These are phyloP conservation scores for Parasteatoda lunata DNA, from an alignment of 2,888 invertebrate genomes.

Conservation along the genomic window DNA sequence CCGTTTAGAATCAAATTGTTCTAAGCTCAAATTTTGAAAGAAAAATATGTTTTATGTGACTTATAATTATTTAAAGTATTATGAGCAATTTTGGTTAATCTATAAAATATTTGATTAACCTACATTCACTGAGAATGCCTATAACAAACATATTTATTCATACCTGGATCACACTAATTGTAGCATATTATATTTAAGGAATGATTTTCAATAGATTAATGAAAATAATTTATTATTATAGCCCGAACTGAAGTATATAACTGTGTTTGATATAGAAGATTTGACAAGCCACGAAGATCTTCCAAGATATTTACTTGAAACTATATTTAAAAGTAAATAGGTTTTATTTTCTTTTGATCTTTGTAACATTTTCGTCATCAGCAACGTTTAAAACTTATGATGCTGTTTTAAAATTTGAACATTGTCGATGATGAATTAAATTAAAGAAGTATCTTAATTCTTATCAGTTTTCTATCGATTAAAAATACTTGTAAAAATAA, in stretches of 20 bases:
- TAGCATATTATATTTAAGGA: background rate
- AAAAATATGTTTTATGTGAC: background rate
- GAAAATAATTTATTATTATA: slow-evolving; percentile 43
- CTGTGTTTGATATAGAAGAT: slow-evolving; percentile 73
- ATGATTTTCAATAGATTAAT: background rate
- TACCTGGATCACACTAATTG: too few species aligned
- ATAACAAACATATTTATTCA: too few species aligned
- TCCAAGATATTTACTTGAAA: slow-evolving; percentile 73
- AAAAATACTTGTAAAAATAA: too few species aligned
- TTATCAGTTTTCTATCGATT: too few species aligned
- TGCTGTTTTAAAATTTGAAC: too few species aligned
- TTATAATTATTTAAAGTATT: background rate
- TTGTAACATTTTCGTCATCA: too few species aligned
- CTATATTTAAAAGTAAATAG: slow-evolving; percentile 73
- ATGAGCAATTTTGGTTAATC: background rate
- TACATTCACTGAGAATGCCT: too few species aligned
- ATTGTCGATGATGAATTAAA: too few species aligned
- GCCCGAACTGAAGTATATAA: slow-evolving; percentile 73
- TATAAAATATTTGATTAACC: background rate
- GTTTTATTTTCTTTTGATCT: background rate
- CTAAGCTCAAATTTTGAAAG: too few species aligned
- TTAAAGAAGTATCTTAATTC: too few species aligned
- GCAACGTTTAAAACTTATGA: too few species aligned
- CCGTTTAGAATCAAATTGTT: too few species aligned
- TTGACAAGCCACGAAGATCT: slow-evolving; percentile 72